These are phyloP conservation scores for Phalacrocorax carbo DNA, from an alignment of 2,113 vertebrate species.

Conservation along the genomic window DNA sequence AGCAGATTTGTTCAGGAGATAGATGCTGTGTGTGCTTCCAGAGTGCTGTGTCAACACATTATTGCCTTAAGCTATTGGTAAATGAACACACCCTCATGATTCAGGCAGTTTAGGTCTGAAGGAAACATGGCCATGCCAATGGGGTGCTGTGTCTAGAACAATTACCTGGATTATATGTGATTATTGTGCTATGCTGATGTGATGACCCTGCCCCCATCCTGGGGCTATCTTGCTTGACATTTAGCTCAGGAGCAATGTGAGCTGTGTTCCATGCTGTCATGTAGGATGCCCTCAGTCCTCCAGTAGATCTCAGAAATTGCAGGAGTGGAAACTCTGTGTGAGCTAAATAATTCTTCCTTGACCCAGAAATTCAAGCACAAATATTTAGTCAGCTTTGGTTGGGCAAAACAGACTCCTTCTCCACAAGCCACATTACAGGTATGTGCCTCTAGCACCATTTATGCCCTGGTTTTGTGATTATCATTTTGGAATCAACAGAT, in stretches of 20 bases:
- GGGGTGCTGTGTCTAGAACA: not conserved
- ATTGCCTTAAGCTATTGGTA: not conserved
- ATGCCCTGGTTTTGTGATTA: not conserved
- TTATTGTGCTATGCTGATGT: not conserved
- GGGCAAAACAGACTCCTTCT: not conserved
- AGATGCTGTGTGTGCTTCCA: not conserved
- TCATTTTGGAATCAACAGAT: not conserved
- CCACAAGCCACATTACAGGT: not conserved
- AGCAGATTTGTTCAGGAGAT: rapidly evolving
- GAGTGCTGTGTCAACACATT: not conserved
- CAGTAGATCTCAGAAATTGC: not conserved
- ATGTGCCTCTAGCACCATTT: not conserved
- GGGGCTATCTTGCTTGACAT: not conserved
- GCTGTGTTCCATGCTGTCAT: not conserved
- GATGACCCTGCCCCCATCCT: not conserved
- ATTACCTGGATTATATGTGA: not conserved
- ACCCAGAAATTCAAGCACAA: not conserved
- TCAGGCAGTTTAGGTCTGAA: not conserved
- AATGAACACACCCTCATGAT: not conserved
- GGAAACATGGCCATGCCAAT: not conserved
- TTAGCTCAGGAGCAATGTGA: not conserved
- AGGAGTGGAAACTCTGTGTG: not conserved
- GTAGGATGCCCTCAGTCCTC: not conserved
- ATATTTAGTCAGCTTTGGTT: not conserved
- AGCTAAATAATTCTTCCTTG: not conserved